Percentiles rank a stretch among this genome's conserved stretches.
Evolutionary conservation across 1,140 invertebrate species (phyloP).

Genomic region (Conus betulinus): DNA sequence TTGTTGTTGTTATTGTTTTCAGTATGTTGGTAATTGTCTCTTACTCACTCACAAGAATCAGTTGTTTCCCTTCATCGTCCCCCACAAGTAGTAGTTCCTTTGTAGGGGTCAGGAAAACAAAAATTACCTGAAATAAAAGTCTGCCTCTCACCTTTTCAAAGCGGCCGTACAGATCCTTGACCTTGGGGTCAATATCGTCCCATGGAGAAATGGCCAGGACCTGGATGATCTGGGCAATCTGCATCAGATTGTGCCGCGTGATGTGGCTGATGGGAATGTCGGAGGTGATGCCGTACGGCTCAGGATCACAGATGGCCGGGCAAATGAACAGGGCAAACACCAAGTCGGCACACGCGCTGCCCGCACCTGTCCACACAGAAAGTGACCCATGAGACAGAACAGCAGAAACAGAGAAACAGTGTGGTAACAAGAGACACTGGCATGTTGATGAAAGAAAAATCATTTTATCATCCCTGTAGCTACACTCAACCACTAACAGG

Average conservation of each 20-base stretch:
- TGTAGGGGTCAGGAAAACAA: no score
- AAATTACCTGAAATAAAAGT: no score
- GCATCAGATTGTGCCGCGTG: slow-evolving; percentile 94
- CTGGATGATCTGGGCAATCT: slow-evolving; percentile 91
- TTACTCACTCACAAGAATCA: no score
- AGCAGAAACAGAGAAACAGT: background rate
- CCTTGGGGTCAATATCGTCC: slow-evolving; percentile 85
- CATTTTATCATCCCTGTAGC: no score
- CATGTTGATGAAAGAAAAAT: no score
- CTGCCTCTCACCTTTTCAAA: slow-evolving; percentile 82
- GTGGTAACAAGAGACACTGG: no score
- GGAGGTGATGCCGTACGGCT: slow-evolving; percentile 92
- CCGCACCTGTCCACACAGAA: slow-evolving; percentile 72
- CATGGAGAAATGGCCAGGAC: slow-evolving; percentile 90
- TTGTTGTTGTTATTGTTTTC: no score
- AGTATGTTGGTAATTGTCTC: no score
- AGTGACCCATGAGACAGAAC: background rate
- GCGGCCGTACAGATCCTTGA: slow-evolving; percentile 84
- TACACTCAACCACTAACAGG: no score
- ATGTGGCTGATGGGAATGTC: slow-evolving; percentile 94
- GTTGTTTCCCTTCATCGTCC: no score
- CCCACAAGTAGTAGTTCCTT: no score
- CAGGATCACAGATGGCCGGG: slow-evolving; percentile 96
- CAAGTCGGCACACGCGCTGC: slow-evolving; percentile 91
- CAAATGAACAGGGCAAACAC: slow-evolving; percentile 97